These are phyloP conservation scores for Cathartes aura DNA, from an alignment of 2,113 vertebrate species.

Conservation along the genomic window DNA sequence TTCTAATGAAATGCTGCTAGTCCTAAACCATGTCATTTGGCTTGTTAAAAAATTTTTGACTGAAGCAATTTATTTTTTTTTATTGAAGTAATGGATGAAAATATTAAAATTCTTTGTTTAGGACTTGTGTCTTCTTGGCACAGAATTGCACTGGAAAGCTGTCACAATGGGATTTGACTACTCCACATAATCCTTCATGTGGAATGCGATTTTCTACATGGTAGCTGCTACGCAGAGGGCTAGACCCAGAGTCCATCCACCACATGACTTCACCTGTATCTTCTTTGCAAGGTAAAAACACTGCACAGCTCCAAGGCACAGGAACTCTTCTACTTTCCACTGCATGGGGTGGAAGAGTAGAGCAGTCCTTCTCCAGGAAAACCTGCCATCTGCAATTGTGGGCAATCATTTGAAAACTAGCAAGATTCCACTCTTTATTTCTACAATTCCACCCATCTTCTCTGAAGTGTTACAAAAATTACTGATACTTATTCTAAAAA, in stretches of 20 bases:
- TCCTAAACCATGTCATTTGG: slow-evolving; percentile 59
- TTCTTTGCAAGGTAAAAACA: not conserved
- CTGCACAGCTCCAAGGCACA: not conserved
- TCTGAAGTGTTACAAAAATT: slow-evolving; percentile 48
- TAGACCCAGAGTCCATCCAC: not conserved
- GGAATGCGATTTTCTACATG: not conserved
- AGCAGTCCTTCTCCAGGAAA: not conserved
- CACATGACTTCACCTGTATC: not conserved
- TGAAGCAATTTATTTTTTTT: slow-evolving; percentile 1
- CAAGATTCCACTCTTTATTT: slow-evolving; percentile 24
- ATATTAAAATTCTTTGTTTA: slow-evolving; percentile 61
- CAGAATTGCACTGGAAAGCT: not conserved
- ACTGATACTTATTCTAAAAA: slow-evolving; percentile 23
- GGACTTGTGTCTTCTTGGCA: not conserved
- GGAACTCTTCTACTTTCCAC: not conserved
- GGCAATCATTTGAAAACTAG: not conserved
- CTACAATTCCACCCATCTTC: slow-evolving; percentile 31
- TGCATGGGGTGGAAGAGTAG: not conserved
- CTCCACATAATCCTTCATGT: not conserved
- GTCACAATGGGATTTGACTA: not conserved
- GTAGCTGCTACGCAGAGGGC: not conserved
- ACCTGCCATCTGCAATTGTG: not conserved
- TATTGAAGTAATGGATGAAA: slow-evolving; percentile 50
- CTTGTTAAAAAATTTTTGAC: slow-evolving; percentile 46
- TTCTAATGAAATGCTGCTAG: slow-evolving; percentile 69